phyloP scores from a whole-genome alignment of 2,888 invertebrate species.

The Polyommatus icarus region DNA sequence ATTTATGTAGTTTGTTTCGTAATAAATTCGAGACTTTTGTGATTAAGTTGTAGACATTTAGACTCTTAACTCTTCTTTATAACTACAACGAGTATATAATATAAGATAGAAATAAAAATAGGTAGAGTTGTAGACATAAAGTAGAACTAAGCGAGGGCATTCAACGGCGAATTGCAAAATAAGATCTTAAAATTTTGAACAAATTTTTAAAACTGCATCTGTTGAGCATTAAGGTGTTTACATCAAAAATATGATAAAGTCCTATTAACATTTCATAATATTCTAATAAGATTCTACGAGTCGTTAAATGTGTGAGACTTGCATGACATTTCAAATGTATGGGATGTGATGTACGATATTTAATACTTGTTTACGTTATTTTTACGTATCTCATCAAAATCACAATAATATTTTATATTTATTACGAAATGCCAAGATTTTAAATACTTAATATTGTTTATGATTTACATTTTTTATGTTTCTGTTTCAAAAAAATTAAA shows the following conservation, averaged over 20 bases:
- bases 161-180: background rate
- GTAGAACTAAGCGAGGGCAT: background rate
- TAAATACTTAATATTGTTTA: background rate
- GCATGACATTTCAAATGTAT: constrained; percentile 10
- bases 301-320: constrained; percentile 17
- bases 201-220: background rate
- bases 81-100: background rate
- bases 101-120: background rate
- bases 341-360: background rate
- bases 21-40: background rate
- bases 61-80: background rate
- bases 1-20: background rate
- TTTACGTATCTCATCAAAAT: background rate
- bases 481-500: background rate
- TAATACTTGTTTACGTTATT: constrained; percentile 1
- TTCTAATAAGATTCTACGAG: constrained; percentile 9
- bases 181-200: background rate
- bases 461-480: background rate
- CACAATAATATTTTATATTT: background rate
- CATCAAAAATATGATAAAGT: background rate
- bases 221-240: background rate
- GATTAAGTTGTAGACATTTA: background rate
- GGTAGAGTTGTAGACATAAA: background rate
- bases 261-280: background rate
- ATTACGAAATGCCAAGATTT: background rate